Base-by-base conservation (phyloP, 2,888 invertebrate genomes). In the Hirtodrosophila histrioides region DNA sequence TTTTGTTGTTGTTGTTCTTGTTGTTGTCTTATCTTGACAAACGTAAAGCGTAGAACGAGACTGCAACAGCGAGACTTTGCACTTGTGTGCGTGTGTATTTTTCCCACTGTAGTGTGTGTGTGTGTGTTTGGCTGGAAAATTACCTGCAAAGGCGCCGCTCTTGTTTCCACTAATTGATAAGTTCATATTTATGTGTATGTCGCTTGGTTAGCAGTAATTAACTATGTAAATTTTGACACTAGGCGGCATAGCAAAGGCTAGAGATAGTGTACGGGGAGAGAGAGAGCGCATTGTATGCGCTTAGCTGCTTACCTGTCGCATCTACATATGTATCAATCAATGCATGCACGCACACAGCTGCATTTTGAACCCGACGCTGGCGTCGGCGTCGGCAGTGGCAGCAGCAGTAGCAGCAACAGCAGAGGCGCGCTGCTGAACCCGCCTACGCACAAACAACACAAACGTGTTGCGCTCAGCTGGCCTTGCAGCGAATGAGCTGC, bases 381-480 rank as follows among this genome's bases (percentile, higher is more conserved):
- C 31, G 31, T 31, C 31, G 31, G 9, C 31, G 2, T 0, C 31
- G 31, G 6, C 27, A 6, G 4, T 3, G 31, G 9, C 31, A 9
- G 7, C 31, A 8, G 6, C 27, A 6, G 4, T 3, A 27, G 36
- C 23, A 9, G 41, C 17, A 17, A 17, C 31, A 12, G 40, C 40
- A 35, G 12, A 45, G 44, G 17, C 17, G 17, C 17, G 17, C 17
- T 17, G 17, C 17, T 17, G 17, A 45, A 50, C 45, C 50, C 77
- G 75, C 78, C 76, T 71, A 77, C 78, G 76, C 73, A 53, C 55
- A 53, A 60, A 67, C 72, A 70, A 86, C 80, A 80, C 83, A 83
- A 83, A 83, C 82, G 82, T 83, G 82, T 83, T 83, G 82, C 82
- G 82, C 82, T 80, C 79, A 62, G 84, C 82, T 73, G 71, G 69